These are phyloP conservation scores for Cactoblastis cactorum DNA, from an alignment of 2,888 invertebrate genomes.

Conservation along the genomic window DNA sequence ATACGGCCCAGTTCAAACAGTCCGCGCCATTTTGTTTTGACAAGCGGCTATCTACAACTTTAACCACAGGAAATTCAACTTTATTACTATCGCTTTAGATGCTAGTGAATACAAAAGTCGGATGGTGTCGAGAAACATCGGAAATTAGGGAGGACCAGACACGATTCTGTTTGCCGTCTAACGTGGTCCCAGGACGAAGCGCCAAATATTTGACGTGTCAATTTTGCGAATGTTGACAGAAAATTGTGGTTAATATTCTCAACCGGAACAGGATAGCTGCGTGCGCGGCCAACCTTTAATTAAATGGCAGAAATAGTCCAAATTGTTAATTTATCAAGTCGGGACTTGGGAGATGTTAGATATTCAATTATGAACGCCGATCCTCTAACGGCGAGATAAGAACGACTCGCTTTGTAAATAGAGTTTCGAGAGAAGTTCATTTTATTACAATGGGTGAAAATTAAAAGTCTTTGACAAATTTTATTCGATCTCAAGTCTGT, in stretches of 20 bases:
- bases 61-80: constrained; percentile 45
- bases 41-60: constrained; percentile 63
- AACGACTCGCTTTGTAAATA: constrained; percentile 10
- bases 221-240: constrained; percentile 80
- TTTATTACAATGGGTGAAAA: constrained; percentile 7
- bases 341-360: constrained; percentile 40
- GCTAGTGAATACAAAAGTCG: constrained; percentile 36
- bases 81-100: constrained; percentile 37
- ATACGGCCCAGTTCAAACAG: constrained; percentile 79
- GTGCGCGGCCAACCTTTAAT: constrained; percentile 66
- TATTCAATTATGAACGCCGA: constrained; percentile 43
- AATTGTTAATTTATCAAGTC: constrained; percentile 66
- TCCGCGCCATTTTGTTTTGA: constrained; percentile 79
- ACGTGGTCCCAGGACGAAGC: constrained; percentile 78
- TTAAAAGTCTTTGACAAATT: neutral
- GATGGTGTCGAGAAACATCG: constrained; percentile 67
- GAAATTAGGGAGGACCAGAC: constrained; percentile 79
- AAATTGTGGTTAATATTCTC: constrained; percentile 78
- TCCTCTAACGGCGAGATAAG: constrained; percentile 15
- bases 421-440: neutral
- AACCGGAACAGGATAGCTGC: constrained; percentile 63
- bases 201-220: constrained; percentile 81
- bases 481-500: too few species aligned
- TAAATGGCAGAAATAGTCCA: constrained; percentile 73
- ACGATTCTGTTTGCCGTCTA: constrained; percentile 78